Evolutionary conservation across 2,888 invertebrate species (phyloP), one percentile per base, ranked within the genome.

Genomic region (Flexamia atlantica): DNA sequence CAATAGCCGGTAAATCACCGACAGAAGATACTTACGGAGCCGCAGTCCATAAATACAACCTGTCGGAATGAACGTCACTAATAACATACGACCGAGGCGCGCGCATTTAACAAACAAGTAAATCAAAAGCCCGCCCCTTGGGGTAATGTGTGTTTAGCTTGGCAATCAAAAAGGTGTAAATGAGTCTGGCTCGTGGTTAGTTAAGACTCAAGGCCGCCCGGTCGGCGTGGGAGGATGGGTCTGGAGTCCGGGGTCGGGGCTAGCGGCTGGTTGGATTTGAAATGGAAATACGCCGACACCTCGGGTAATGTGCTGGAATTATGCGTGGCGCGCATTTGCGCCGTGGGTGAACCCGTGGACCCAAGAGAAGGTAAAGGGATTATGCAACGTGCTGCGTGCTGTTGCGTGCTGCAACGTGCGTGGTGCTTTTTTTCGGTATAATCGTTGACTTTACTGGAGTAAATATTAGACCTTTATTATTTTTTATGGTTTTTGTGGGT

Each of bases 81-180:
- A 28, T 64, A 64, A 64, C 64, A 7, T 5, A 64, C 30, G 28
- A 12, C 53, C 10, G n/a, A 20, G 20, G 53, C 46, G 46, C 4
- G 23, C 64, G 17, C 57, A 23, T 57, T 57, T 20, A 57, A 23
- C 57, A 57, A 57, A 57, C 57, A 57, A 23, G 57, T 57, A 57
- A 57, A 57, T 57, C 57, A 57, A 46, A 10, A 5, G 28, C 17
- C 25, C 57, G 57, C 64, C 64, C 30, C 64, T 30, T 12, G 46
- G 46, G 53, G 30, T 17, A 64, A 9, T 64, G 28, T 53, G 64
- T 64, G 64, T 64, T 64, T 64, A 57, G 57, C 23, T 17, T 4
- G 57, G 20, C 12, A 57, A 68, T 68, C 68, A 72, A 72, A 72
- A 40, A 23, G 12, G 72, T 40, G 72, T 40, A 72, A 40, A 72